phyloP scores from a whole-genome alignment of 37 sponge, comb jelly and placozoan species.

The Haliclona indistincta region DNA sequence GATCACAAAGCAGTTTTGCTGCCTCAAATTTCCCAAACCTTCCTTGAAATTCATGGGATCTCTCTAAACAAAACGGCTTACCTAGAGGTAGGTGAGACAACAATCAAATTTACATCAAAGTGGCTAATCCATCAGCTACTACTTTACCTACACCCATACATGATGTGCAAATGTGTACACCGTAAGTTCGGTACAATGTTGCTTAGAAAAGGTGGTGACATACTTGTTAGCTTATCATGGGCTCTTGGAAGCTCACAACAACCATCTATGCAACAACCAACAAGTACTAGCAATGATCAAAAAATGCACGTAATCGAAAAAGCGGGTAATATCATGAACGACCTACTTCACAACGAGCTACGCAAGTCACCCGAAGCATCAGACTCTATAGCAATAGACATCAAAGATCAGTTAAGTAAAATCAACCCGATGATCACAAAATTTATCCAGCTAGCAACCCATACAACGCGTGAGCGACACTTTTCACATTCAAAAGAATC shows the following conservation, averaged over 20 bases:
- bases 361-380: neutral
- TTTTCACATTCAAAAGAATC: neutral
- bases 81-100: constrained; percentile 2
- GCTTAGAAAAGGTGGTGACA: constrained; percentile 15
- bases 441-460: neutral
- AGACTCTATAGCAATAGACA: neutral
- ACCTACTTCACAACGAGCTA: constrained; percentile 9
- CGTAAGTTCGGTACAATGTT: constrained; percentile 30
- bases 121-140: constrained; percentile 22
- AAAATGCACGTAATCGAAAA: neutral
- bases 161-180: constrained; percentile 1
- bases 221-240: constrained; percentile 23
- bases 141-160: constrained; percentile 1
- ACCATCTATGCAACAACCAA: neutral
- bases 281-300: neutral
- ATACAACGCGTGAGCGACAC: neutral
- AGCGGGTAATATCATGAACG: constrained; percentile 14
- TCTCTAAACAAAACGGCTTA: neutral
- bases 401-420: neutral
- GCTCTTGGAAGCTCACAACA: constrained; percentile 5
- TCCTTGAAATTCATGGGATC: no score
- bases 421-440: neutral
- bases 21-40: no score
- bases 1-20: no score
- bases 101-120: constrained; percentile 6